Percentiles rank a stretch among this genome's conserved stretches.
These are phyloP conservation scores for Mustelus asterias DNA, from an alignment of 2,113 vertebrate genomes.

Conservation along the genomic window DNA sequence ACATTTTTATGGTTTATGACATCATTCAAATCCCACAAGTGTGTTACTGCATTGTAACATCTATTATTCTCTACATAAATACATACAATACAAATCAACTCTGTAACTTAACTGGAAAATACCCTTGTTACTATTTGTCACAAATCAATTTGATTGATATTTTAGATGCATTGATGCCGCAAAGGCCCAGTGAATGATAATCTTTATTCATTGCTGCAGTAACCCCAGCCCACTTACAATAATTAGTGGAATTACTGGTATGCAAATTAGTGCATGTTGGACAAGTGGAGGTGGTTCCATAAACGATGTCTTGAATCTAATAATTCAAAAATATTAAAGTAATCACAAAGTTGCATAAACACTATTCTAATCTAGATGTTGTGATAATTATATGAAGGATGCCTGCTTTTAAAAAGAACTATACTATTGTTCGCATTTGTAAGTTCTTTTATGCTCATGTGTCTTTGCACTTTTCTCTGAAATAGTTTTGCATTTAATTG, in stretches of 20 bases:
- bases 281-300: neutral
- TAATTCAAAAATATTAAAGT: neutral
- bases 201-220: neutral
- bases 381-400: neutral
- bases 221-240: slow-evolving; percentile 1
- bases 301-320: neutral
- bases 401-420: neutral
- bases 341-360: neutral
- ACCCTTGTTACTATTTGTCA: neutral
- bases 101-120: neutral
- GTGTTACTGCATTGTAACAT: slow-evolving; percentile 12
- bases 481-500: neutral
- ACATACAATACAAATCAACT: neutral
- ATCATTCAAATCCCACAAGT: slow-evolving; percentile 31
- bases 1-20: slow-evolving; percentile 8
- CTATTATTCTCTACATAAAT: slow-evolving; percentile 19
- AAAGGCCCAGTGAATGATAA: neutral
- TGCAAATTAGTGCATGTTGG: neutral
- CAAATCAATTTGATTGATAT: slow-evolving; percentile 29
- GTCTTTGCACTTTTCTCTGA: neutral
- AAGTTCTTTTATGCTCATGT: neutral
- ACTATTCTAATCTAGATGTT: neutral
- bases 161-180: neutral
- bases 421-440: neutral
- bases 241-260: slow-evolving; percentile 12